Evolutionary conservation across 1,140 invertebrate genomes (phyloP), one percentile per base, ranked within the genome.

Genomic region (Neelides sp.): DNA sequence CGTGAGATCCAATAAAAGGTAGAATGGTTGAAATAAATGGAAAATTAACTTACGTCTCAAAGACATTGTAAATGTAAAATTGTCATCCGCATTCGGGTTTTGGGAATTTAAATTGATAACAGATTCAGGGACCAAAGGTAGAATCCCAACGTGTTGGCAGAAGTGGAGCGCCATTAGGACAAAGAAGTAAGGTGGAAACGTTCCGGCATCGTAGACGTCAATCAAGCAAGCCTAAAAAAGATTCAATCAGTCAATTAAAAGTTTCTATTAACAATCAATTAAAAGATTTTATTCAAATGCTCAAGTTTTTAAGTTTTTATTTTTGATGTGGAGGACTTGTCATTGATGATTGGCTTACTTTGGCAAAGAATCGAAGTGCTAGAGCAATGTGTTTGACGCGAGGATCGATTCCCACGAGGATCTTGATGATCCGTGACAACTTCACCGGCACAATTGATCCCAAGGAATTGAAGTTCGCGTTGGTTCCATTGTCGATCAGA

Each of bases 201-300:
- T 48, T 7, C 57, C 57, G 17, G 45, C 32, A 3, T 59, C 54
- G 28, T 55, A 54, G 42, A 55, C 48, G 20, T 59, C 57, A n/a
- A 59, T 43, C 22, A 50, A 47, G 34, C 50, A 53, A 19, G 37
- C 37, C 56, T 50, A 30, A 19, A 27, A 40, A 12, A 52, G 42
- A 37, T 22, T 52, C 35, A 10, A 46, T 7, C 7, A 23, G 10
- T 24, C 23, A 22, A 5, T 20, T 34, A 20, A 20, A 8, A 45
- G 32, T 3, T 45, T 28, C 17, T 45, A 19, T 30, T 15, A 10
- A 30, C 20, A 27, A 43, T 22, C 7, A 17, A 46, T 34, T 23
- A 28, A 50, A 40, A 40, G 19, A 26, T 27, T 13, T 4, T 41
- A 23, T n/a, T 28, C 42, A 50, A 40, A 17, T 19, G 17, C 40